Conservation (phyloP, 53 echinoderm and acorn worm genomes). For the Zoroaster sp. region DNA sequence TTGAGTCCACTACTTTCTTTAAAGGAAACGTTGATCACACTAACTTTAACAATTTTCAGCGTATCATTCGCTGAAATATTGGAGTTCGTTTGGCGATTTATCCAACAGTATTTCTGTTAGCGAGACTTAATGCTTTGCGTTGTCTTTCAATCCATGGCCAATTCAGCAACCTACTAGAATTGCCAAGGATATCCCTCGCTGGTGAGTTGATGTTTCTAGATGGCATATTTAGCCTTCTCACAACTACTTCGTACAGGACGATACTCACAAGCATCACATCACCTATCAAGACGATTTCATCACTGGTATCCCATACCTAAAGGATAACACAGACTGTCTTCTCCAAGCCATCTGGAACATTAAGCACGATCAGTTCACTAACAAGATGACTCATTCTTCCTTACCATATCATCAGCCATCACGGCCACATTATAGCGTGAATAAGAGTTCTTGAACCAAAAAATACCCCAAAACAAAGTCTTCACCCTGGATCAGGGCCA, state of each 20-base stretch:
- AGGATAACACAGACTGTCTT: neutral
- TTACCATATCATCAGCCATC: neutral
- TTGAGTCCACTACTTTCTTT: too few species aligned
- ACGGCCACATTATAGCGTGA: neutral
- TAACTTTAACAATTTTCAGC: too few species aligned
- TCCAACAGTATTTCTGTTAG: too few species aligned
- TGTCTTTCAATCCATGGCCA: too few species aligned
- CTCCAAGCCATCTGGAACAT: neutral
- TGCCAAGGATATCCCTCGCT: neutral
- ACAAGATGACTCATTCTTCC: neutral
- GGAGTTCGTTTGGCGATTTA: too few species aligned
- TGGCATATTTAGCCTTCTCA: neutral
- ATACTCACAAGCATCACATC: neutral
- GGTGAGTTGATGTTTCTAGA: neutral
- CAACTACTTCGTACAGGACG: neutral
- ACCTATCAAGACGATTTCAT: too few species aligned
- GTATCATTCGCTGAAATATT: too few species aligned
- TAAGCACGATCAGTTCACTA: neutral
- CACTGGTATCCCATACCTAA: neutral
- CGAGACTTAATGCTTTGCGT: too few species aligned
- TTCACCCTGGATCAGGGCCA: neutral
- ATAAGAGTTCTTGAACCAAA: neutral
- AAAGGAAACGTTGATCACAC: too few species aligned
- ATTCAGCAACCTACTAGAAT: too few species aligned
- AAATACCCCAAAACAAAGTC: conserved; percentile 1